Evolutionary conservation across 2,797 vertebrate genomes (phyloP).

Genomic region (Agapornis canus): DNA sequence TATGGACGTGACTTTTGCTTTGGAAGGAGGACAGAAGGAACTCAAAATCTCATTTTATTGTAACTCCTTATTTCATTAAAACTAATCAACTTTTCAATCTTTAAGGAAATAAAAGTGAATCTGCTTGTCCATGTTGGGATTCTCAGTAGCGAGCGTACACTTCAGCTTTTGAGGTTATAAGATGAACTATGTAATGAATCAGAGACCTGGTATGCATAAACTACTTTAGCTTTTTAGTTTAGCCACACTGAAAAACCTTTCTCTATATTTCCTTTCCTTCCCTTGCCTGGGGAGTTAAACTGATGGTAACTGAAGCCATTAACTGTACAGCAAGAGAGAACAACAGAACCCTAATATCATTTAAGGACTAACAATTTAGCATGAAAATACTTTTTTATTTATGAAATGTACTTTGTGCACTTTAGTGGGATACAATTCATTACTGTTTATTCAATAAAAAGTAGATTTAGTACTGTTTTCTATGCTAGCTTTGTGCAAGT

Average conservation of each 20-base stretch:
- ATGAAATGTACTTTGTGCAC: not conserved
- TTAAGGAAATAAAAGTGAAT: not conserved
- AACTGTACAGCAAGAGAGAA: not conserved
- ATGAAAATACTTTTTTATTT: not conserved
- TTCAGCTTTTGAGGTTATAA: not conserved
- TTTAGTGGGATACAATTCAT: not conserved
- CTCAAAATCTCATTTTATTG: not conserved
- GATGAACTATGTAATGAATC: not conserved
- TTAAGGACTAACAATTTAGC: not conserved
- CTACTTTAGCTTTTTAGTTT: not conserved
- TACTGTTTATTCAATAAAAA: not conserved
- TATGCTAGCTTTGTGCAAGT: not conserved
- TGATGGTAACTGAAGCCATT: not conserved
- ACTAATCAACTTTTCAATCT: not conserved
- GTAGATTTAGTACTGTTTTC: not conserved
- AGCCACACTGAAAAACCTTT: not conserved
- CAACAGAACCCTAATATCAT: not conserved
- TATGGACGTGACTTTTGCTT: not conserved
- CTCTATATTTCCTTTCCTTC: not conserved
- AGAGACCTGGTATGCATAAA: not conserved
- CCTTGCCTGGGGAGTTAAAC: not conserved
- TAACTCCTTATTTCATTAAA: not conserved
- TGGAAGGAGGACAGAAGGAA: not conserved
- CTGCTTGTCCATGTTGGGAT: not conserved
- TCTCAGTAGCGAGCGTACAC: not conserved